Base-by-base conservation (phyloP, 2,888 invertebrate genomes). In the Catocala sponsa region DNA sequence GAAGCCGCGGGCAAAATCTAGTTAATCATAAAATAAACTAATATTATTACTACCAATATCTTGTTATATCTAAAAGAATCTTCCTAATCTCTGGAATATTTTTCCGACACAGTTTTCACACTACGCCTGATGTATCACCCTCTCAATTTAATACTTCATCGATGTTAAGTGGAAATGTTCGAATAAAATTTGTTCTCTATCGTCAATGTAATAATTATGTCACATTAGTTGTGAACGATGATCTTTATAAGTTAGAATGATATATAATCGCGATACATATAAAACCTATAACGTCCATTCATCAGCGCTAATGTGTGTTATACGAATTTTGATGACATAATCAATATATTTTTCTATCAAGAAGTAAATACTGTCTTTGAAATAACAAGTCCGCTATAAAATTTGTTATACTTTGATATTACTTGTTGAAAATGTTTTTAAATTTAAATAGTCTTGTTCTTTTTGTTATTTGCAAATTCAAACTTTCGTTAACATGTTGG, bases 151-250 rank as follows among this genome's bases (percentile, higher is more conserved):
- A 52, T 52, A 43, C 60, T 63, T 61, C 7, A 51, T 43, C 42
- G 2, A 58, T 46, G 54, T 44, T 54, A n/a, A 44, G 33, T 59
- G 33, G 9, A 47, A 66, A 51, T 54, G n/a, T 44, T 52, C 10
- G 38, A 50, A 44, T 51, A 54, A 56, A 59, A 59, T 41, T 49
- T 25, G 43, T 49, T 71, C 49, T 15, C 13, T 47, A 46, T 52
- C 48, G 6, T 60, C 47, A 0, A 6, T 41, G 32, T 9, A 32
- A 56, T 59, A 48, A 49, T 38, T 44, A n/a, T 62, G 51, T 65
- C 58, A 63, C 59, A 68, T 63, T 56, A 55, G 11, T 4, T 0
- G 6, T 55, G 62, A 74, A 55, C 13, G 46, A 47, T 61, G 33
- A 32, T 50, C 32, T 41, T 56, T 53, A 43, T 43, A 46, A 25